Percentiles rank a stretch among this genome's conserved stretches.
These are phyloP conservation scores for chimpanzee (Pan troglodytes) DNA, from an alignment of 2,113 vertebrate species.

Conservation along the genomic window NHGRI_mPanTro3-v2.1_pri NC_072408.2:80539501-80540000, in stretches of 20 bases:
- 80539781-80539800: background rate
- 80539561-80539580: background rate
- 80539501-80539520: no score
- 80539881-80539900: background rate
- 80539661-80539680: background rate
- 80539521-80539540: background rate
- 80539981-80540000: background rate
- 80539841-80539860: background rate
- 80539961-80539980: background rate
- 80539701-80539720: background rate
- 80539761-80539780: background rate
- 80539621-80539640: background rate
- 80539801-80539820: background rate
- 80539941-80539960: background rate
- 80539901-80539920: background rate
- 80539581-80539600: background rate
- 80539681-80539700: background rate
- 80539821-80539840: background rate
- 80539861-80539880: background rate
- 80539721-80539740: background rate
- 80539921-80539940: background rate
- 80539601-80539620: background rate
- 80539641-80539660: background rate
- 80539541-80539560: background rate
- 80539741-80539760: background rate